These are phyloP conservation scores for Gymnocypris eckloni DNA, from an alignment of 2,797 vertebrate genomes.

Conservation along the genomic window DNA sequence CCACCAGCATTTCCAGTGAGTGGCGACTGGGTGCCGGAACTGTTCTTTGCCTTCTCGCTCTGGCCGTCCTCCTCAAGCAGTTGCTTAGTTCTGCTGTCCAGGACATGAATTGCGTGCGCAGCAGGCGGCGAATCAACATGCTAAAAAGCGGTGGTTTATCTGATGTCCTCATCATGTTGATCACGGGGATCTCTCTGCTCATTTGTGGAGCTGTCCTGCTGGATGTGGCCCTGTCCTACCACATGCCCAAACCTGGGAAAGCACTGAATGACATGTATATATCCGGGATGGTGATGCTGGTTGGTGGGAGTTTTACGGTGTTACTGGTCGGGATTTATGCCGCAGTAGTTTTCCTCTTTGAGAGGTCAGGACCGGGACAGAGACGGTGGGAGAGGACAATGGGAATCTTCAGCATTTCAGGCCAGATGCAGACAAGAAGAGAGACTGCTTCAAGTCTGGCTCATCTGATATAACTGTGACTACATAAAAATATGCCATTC, in stretches of 20 bases:
- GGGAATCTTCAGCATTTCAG: slow-evolving; percentile 90
- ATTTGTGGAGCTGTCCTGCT: slow-evolving; percentile 88
- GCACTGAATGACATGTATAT: slow-evolving; percentile 92
- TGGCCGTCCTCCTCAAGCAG: slow-evolving; percentile 93
- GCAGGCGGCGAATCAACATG: slow-evolving; percentile 86
- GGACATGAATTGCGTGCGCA: slow-evolving; percentile 97
- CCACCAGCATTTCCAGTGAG: slow-evolving; percentile 93
- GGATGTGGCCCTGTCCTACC: slow-evolving; percentile 81
- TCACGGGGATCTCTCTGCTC: slow-evolving; percentile 86
- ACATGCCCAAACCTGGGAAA: slow-evolving; percentile 81
- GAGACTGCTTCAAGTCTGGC: slow-evolving; percentile 94
- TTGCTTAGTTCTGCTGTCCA: slow-evolving; percentile 96
- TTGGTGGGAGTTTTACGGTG: slow-evolving; percentile 82
- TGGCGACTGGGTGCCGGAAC: slow-evolving; percentile 92
- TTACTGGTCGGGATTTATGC: slow-evolving; percentile 75
- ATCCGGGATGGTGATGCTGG: slow-evolving; percentile 87
- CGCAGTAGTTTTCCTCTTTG: slow-evolving; percentile 68
- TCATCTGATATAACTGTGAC: slow-evolving; percentile 86
- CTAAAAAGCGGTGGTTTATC: slow-evolving; percentile 92
- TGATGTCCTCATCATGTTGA: slow-evolving; percentile 86
- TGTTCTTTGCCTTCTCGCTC: slow-evolving; percentile 89
- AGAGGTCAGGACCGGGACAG: slow-evolving; percentile 74
- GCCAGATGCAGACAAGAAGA: slow-evolving; percentile 80
- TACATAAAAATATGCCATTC: background rate
- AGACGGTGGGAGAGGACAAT: slow-evolving; percentile 74